phyloP scores from a whole-genome alignment of 2,888 invertebrate species.

The Ypsolopha scabrella region DNA sequence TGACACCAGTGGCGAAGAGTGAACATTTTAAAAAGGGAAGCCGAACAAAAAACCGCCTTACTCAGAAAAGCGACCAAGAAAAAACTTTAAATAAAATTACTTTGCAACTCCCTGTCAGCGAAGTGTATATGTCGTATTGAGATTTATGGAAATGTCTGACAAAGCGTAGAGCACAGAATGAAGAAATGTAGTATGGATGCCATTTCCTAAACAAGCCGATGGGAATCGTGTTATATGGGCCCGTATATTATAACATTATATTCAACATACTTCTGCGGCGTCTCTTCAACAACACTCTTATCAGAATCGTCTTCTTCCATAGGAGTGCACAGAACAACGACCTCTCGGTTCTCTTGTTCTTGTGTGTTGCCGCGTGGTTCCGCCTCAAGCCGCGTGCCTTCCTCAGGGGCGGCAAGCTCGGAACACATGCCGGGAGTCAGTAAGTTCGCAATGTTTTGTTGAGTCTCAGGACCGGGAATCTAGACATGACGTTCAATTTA shows the following conservation, averaged over 20 bases:
- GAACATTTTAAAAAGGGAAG: no score
- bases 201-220: no score
- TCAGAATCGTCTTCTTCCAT: conserved; percentile 35
- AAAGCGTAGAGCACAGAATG: no score
- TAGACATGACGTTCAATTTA: conserved; percentile 7
- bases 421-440: conserved; percentile 31
- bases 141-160: no score
- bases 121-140: no score
- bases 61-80: no score
- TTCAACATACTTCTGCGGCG: conserved; percentile 54
- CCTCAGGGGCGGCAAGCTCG: conserved; percentile 18
- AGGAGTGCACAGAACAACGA: conserved; percentile 20
- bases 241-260: not conserved
- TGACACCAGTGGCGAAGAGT: no score
- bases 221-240: no score
- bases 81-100: no score
- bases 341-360: conserved; percentile 10
- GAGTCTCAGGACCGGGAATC: conserved; percentile 14
- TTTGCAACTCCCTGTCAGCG: no score
- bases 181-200: no score
- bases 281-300: conserved; percentile 56
- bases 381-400: conserved; percentile 3
- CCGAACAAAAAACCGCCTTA: no score
- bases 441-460: conserved; percentile 23
- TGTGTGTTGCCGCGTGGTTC: not conserved